Evolutionary conservation across 2,888 invertebrate genomes (phyloP).

Genomic region (Neocrepidodera transversa): DNA sequence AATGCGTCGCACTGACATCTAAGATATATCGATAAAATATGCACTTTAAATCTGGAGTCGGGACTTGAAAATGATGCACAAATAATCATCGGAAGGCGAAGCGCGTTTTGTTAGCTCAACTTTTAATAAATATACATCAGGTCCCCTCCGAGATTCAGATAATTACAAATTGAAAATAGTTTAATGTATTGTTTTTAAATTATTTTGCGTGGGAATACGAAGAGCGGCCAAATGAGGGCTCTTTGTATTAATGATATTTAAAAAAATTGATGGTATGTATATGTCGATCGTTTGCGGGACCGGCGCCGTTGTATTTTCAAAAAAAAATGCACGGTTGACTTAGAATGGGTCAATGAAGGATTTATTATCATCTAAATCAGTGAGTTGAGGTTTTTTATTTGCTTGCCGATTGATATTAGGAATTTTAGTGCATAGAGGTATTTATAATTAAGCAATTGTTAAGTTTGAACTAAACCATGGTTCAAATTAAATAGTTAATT

Average conservation of each 20-base stretch:
- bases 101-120: conserved; percentile 41
- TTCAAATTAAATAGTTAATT: too few species aligned
- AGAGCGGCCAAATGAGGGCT: conserved; percentile 25
- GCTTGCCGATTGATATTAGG: background rate
- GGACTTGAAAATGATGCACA: conserved; percentile 50
- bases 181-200: conserved; percentile 46
- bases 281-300: conserved; percentile 19
- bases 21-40: conserved; percentile 62
- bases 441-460: too few species aligned
- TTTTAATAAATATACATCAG: conserved; percentile 40
- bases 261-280: conserved; percentile 28
- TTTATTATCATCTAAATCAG: conserved; percentile 19
- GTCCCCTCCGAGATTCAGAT: conserved; percentile 37
- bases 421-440: conserved; percentile 6
- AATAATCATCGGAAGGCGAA: conserved; percentile 49
- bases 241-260: conserved; percentile 35
- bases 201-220: conserved; percentile 45
- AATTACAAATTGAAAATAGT: conserved; percentile 50
- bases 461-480: too few species aligned
- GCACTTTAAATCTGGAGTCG: conserved; percentile 55
- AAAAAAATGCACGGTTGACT: conserved; percentile 1
- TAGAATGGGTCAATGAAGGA: conserved; percentile 1
- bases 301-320: conserved; percentile 20
- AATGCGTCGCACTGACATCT: conserved; percentile 59
- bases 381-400: background rate